These are phyloP conservation scores for Serrognathus titanus DNA, from an alignment of 2,888 invertebrate species.

Conservation along the genomic window DNA sequence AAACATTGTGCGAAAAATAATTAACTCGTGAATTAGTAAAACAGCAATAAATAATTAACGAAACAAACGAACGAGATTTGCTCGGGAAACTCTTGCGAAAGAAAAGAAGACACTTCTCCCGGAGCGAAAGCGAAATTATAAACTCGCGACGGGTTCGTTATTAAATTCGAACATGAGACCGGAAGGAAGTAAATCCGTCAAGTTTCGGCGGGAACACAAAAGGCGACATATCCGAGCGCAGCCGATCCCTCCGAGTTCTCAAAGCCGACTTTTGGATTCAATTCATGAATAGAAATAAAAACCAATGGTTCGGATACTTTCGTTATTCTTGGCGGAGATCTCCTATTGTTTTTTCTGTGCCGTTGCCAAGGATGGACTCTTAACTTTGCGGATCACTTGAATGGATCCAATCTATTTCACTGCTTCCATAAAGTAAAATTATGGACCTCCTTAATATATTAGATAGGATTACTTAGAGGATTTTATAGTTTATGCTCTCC, in stretches of 20 bases:
- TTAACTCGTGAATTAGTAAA: no score
- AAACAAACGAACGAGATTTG: background rate
- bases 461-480: slow-evolving; percentile 41
- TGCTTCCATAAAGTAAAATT: slow-evolving; percentile 44
- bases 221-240: background rate
- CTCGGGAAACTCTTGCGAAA: background rate
- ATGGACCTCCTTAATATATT: slow-evolving; percentile 44
- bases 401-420: slow-evolving; percentile 45
- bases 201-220: background rate
- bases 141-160: no score
- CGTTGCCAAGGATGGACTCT: slow-evolving; percentile 36
- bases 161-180: no score
- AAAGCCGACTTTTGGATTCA: slow-evolving; percentile 32
- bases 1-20: no score
- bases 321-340: slow-evolving; percentile 19
- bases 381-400: slow-evolving; percentile 43
- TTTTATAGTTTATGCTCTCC: slow-evolving; percentile 31
- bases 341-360: slow-evolving; percentile 13
- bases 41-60: background rate
- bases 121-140: background rate
- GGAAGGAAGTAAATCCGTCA: background rate
- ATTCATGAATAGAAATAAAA: slow-evolving; percentile 47
- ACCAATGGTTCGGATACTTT: slow-evolving; percentile 46
- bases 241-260: background rate
- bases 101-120: background rate